Base-by-base conservation (phyloP, 2,888 invertebrate genomes). In the Drosophila kokeensis region DNA sequence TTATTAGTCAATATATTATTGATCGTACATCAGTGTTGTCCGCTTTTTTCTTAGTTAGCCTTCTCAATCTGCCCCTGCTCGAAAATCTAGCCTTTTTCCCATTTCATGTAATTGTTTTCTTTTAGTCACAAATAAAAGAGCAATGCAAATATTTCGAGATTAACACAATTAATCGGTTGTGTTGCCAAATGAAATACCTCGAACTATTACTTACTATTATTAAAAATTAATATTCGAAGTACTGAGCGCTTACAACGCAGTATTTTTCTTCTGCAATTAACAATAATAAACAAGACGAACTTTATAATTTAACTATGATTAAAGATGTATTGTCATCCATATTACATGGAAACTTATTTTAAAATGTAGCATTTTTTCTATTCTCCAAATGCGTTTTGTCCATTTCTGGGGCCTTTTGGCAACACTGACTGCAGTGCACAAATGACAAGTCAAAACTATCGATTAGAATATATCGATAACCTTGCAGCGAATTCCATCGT, bases 391-490 rank as follows among this genome's bases (percentile, higher is more conserved):
- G 24, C 2, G 24, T 24, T 8, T 24, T 24, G 45, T 45, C 24
- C 24, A 45, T 24, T 45, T 45, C 4, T 8, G 15, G 8, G 8
- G 15, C 24, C 45, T 10, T 4, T n/a, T 24, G 15, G 15, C 24
- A 45, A 24, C 45, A 45, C 45, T 24, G 8, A 24, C 45, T 24
- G 15, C 24, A 59, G 53, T 49, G 40, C 58, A 40, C 34, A 32
- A n/a, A 4, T 40, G 40, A 29, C 11, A 60, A 40, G 18, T 40
- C 21, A 7, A 18, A 29, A 42, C 38, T 45, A 32, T 45, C 67
- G 71, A 75, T 70, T 55, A 27, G 29, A 15, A 24, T 29, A 3
- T 69, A 77, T 70, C 86, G 75, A 73, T 69, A 66, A 3, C 15
- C 11, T 24, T 38, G 18, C 50, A 45, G n/a, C 48, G n/a, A 45